phyloP scores from a whole-genome alignment of 2,888 invertebrate species.

The Pardosa pseudoannulata region DNA sequence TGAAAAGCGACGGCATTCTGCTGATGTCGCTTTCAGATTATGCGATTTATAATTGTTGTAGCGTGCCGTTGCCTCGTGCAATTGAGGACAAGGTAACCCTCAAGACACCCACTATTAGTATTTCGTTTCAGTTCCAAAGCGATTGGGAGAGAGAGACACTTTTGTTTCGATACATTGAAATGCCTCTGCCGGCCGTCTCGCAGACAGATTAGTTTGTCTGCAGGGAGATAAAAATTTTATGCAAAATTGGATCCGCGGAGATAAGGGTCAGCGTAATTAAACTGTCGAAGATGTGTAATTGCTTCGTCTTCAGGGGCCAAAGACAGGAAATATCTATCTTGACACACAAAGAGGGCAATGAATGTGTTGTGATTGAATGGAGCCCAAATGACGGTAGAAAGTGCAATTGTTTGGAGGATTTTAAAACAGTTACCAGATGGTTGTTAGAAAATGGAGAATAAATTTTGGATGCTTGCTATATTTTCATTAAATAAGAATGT shows the following conservation, averaged over 20 bases:
- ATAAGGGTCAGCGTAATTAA: not conserved
- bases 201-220: not conserved
- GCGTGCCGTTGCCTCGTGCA: conserved; percentile 29
- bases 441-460: no score
- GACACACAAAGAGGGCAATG: no score
- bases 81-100: conserved; percentile 38
- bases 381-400: no score
- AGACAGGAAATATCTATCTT: not conserved
- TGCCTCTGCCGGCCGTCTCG: not conserved
- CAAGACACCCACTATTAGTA: not conserved
- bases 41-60: conserved; percentile 43
- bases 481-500: no score
- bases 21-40: conserved; percentile 43
- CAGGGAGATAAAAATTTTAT: not conserved
- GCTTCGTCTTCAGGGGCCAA: not conserved
- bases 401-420: no score
- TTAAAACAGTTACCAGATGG: no score
- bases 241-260: not conserved
- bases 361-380: no score
- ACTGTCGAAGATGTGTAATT: not conserved
- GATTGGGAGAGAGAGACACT: not conserved
- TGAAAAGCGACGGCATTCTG: conserved; percentile 27
- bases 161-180: not conserved
- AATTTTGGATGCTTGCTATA: no score
- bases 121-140: not conserved